Conservation (phyloP, 2,888 invertebrate genomes). For the Hypolimnas misippus region DNA sequence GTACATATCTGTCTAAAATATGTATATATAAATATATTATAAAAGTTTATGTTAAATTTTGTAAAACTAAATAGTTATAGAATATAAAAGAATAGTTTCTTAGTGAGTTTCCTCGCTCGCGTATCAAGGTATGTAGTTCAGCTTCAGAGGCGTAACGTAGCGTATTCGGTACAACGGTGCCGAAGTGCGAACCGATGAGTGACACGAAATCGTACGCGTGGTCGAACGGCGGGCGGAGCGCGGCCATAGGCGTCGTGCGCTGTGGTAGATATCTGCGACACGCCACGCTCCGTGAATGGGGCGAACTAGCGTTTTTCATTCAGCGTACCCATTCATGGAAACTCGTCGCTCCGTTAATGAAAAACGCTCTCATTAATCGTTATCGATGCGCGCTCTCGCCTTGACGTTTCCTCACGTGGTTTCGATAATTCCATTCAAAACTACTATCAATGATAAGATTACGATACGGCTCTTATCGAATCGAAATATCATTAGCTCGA, state of each 20-base stretch:
- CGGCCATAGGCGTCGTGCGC: slow-evolving; percentile 38
- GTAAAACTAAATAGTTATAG: too few relatives aligned
- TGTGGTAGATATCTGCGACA: slow-evolving; percentile 39
- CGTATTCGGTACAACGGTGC: slow-evolving; percentile 2
- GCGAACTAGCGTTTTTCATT: slow-evolving; percentile 77
- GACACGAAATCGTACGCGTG: slow-evolving; percentile 25
- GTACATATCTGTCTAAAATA: too few relatives aligned
- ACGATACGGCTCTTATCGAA: slow-evolving; percentile 32
- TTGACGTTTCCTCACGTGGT: slow-evolving; percentile 59
- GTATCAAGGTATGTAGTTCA: slow-evolving; percentile 13
- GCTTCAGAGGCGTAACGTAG: slow-evolving; percentile 4
- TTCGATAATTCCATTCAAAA: slow-evolving; percentile 66
- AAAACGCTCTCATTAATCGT: slow-evolving; percentile 72
- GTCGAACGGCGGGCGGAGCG: slow-evolving; percentile 9
- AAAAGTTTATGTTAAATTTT: too few relatives aligned
- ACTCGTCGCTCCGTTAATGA: slow-evolving; percentile 77
- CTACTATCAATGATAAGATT: slow-evolving; percentile 49
- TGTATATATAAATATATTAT: too few relatives aligned
- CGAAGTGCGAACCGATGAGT: slow-evolving; percentile 18
- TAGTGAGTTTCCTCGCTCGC: not conserved
- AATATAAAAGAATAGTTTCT: too few relatives aligned
- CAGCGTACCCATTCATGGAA: slow-evolving; percentile 80
- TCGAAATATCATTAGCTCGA: slow-evolving; percentile 12
- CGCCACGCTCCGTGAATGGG: slow-evolving; percentile 62
- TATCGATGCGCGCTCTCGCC: slow-evolving; percentile 55